These are phyloP conservation scores for Ataeniobius toweri DNA, from an alignment of 2,797 vertebrate genomes.

Conservation along the genomic window DNA sequence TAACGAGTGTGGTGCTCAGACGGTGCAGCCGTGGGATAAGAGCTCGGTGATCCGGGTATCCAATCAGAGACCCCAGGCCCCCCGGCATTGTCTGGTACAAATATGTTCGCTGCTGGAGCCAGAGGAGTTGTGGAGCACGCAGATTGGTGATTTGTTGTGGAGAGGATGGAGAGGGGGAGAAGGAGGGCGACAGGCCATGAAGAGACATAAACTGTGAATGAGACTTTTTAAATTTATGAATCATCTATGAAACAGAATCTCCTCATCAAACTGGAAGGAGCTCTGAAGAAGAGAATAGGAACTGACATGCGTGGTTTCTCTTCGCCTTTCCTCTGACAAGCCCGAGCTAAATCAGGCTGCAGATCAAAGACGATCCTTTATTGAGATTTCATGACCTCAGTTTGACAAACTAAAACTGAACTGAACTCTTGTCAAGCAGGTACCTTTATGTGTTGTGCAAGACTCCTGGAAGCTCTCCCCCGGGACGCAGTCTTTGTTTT, in stretches of 20 bases:
- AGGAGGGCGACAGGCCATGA: constrained; percentile 23
- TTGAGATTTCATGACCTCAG: constrained; percentile 13
- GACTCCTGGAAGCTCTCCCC: constrained; percentile 28
- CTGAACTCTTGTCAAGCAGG: constrained; percentile 20
- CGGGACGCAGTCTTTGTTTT: constrained; percentile 49
- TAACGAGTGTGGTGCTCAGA: constrained; percentile 58
- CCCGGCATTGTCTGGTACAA: constrained; percentile 71
- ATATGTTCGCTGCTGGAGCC: constrained; percentile 72
- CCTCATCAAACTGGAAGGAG: constrained; percentile 15
- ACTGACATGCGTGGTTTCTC: constrained; percentile 2
- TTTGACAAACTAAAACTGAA: constrained; percentile 27
- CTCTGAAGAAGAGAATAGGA: constrained; percentile 1
- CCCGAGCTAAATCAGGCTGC: constrained; percentile 20
- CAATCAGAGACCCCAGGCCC: constrained; percentile 60
- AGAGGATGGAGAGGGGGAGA: constrained; percentile 54
- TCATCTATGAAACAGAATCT: not conserved
- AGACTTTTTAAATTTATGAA: constrained; percentile 6
- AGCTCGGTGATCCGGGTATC: constrained; percentile 40
- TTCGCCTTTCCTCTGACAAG: constrained; percentile 10
- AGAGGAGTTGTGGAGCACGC: constrained; percentile 72
- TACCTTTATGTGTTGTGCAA: constrained; percentile 24
- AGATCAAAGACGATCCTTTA: constrained; percentile 15
- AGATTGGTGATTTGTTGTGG: constrained; percentile 71
- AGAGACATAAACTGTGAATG: not conserved
- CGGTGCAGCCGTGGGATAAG: constrained; percentile 57